A percentile compares a stretch with the other conserved stretches of the same genome.
Evolutionary conservation across 2,888 invertebrate species (phyloP).

Genomic region (Harpalus rubripes): DNA sequence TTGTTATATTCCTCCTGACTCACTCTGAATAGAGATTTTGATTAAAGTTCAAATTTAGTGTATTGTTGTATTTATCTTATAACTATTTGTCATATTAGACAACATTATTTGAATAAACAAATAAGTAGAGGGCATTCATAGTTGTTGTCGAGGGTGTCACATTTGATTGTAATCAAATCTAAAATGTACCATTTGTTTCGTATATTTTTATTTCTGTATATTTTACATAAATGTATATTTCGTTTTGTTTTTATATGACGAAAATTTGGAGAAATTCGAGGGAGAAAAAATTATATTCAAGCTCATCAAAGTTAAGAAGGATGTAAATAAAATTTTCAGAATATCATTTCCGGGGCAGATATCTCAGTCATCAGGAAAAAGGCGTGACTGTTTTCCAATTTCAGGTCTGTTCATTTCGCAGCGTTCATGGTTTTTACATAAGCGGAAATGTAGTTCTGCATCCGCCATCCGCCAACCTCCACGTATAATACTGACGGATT

Average conservation of each 20-base stretch:
- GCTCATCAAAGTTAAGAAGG: conserved; percentile 55
- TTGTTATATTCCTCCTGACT: too few relatives aligned
- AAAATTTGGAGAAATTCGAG: conserved; percentile 23
- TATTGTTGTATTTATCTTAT: too few relatives aligned
- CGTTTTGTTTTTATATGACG: neutral
- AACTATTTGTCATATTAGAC: too few relatives aligned
- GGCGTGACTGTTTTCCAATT: neutral
- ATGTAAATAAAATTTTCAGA: conserved; percentile 55
- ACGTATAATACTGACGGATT: neutral
- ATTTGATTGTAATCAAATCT: too few relatives aligned
- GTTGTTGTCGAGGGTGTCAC: too few relatives aligned
- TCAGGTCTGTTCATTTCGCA: neutral
- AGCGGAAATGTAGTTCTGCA: conserved; percentile 38
- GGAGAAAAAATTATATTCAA: conserved; percentile 43
- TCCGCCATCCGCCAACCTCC: neutral
- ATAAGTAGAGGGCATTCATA: too few relatives aligned
- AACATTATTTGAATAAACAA: too few relatives aligned
- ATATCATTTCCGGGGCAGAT: conserved; percentile 43
- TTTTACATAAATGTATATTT: too few relatives aligned
- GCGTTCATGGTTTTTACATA: conserved; percentile 21
- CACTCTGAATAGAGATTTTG: too few relatives aligned
- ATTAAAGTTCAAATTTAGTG: too few relatives aligned
- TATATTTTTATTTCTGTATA: too few relatives aligned
- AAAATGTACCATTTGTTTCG: too few relatives aligned
- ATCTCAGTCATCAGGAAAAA: conserved; percentile 27